Percentiles rank a stretch among this genome's conserved stretches.
Evolutionary conservation across 2,113 vertebrate genomes (phyloP).

Genomic region (Cygnus buccinator): DNA sequence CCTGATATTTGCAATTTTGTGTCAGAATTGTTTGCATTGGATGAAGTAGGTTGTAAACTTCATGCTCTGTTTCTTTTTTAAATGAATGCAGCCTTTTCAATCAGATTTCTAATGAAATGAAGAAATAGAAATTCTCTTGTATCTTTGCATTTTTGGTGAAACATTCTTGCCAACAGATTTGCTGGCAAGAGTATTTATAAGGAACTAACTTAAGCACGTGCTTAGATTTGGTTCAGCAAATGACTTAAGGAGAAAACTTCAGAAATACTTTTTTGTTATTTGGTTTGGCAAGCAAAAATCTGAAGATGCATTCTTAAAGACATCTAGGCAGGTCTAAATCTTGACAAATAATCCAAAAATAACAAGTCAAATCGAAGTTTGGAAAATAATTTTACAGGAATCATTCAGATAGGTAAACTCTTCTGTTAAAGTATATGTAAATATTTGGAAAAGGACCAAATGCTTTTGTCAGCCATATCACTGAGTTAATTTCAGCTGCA

Average conservation of each 20-base stretch:
- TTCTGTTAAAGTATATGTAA: not conserved
- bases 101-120: constrained; percentile 5
- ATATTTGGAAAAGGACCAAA: not conserved
- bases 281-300: not conserved
- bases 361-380: not conserved
- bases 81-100: constrained; percentile 18
- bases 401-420: not conserved
- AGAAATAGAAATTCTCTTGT: constrained; percentile 13
- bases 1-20: constrained; percentile 19
- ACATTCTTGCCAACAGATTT: not conserved
- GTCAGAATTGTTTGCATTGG: constrained; percentile 14
- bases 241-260: not conserved
- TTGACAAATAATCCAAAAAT: not conserved
- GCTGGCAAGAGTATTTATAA: not conserved
- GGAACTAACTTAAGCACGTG: not conserved
- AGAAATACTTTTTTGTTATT: constrained; percentile 1
- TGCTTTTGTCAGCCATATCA: not conserved
- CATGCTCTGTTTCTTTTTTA: constrained; percentile 19
- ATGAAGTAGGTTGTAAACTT: not conserved
- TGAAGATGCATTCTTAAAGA: not conserved
- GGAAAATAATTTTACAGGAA: not conserved
- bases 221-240: constrained; percentile 12
- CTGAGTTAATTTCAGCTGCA: not conserved
- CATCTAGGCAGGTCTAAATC: not conserved
- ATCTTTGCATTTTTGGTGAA: not conserved